Evolutionary conservation across 2,797 vertebrate genomes (phyloP), one percentile per base, ranked within the genome.

Genomic region (Silurus lanzhouensis): DNA sequence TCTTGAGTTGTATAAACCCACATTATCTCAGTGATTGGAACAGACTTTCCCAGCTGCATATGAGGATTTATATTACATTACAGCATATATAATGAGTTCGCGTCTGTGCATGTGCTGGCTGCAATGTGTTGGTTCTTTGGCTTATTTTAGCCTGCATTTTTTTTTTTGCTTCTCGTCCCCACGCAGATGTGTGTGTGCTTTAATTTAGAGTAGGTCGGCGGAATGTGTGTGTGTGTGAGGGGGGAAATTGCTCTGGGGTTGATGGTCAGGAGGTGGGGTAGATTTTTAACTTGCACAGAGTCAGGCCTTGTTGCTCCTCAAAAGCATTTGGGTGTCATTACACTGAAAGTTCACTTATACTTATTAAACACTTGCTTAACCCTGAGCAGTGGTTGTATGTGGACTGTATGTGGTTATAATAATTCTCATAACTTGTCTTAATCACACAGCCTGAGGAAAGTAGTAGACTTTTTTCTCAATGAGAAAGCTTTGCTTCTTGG

Each of bases 261-360:
- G 27, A 20, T 77, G 75, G 57, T 60, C 57, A 48, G 66, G 46
- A 44, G 82, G 48, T 44, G 82, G 90, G 90, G 27, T 38, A 89
- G 89, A 88, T 85, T 84, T 90, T 84, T 89, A 91, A 86, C 85
- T 72, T 85, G 89, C 87, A 94, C 87, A 94, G 94, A 94, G 92
- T 84, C 89, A 83, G 83, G 91, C 90, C 90, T 94, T 94, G 91
- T 94, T 92, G 88, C 90, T 91, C 91, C 91, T 91, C 89, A 55
- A 38, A 83, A 90, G 89, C 88, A 38, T 88, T 76, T 88, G 75
- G 75, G 70, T 90, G 88, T 90, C 79, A 91, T 31, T 89, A 77
- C 87, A 90, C 85, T 87, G 87, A 90, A 89, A 88, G 88, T 72
- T 81, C 44, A 52, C n/a, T 81, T 87, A 88, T 80, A 55, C 77